A percentile compares a stretch with the other conserved stretches of the same genome.
Evolutionary conservation across 1,140 invertebrate genomes (phyloP).

Genomic region (Neodiprion pinetum): DNA sequence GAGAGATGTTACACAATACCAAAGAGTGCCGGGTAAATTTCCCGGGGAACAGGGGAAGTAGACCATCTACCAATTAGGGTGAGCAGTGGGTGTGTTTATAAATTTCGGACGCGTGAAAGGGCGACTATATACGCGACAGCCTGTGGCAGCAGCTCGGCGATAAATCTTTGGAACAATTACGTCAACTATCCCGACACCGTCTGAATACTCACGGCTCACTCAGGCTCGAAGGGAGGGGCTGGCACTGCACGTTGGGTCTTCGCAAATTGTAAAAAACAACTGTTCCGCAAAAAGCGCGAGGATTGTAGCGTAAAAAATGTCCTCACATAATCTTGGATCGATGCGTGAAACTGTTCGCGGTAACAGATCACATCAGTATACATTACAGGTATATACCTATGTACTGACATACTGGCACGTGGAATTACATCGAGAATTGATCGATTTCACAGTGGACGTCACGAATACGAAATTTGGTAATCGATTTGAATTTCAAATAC

Average conservation of each 20-base stretch:
- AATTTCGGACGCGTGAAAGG: neutral
- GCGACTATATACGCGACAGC: neutral
- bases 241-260: neutral
- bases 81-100: neutral
- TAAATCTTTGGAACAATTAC: constrained; percentile 3
- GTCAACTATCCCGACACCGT: constrained; percentile 1
- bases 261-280: neutral
- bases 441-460: too few species aligned
- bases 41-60: too few species aligned
- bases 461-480: too few species aligned
- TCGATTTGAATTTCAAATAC: too few species aligned
- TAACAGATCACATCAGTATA: too few species aligned
- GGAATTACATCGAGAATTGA: too few species aligned
- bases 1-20: too few species aligned
- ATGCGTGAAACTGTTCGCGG: too few species aligned
- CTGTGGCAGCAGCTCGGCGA: neutral
- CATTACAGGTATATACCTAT: too few species aligned
- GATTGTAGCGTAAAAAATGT: too few species aligned
- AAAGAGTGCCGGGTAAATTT: neutral
- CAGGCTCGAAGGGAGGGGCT: neutral
- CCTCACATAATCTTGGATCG: too few species aligned
- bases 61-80: neutral
- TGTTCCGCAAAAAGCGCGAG: neutral
- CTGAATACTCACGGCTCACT: neutral
- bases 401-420: too few species aligned